Evolutionary conservation across 2,888 invertebrate genomes (phyloP), one percentile per base, ranked within the genome.

Genomic region (Parasteatoda lunata): DNA sequence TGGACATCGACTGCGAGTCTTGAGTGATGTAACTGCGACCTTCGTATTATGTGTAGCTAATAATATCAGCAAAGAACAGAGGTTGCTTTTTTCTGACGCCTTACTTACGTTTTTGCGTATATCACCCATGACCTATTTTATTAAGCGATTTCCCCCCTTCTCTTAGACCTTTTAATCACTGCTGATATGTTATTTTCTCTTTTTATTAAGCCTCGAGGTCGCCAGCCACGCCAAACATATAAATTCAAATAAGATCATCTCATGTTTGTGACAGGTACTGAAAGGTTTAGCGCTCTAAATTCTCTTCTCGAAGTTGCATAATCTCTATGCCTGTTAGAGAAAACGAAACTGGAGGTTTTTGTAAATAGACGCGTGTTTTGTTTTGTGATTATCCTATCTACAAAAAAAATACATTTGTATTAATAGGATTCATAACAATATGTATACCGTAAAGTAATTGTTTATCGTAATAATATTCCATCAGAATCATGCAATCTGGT

Each of bases 51-150:
- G 70, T 54, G 64, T 64, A 79, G 70, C 70, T n/a, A 71, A 54
- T 70, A 52, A 52, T 54, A 52, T 8, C 9, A 49, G 65, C 71
- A 54, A 66, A 54, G 68, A 69, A 52, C 48, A 54, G 71, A 79
- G 79, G 79, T 79, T 64, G 45, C 76, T 47, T 13, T 30, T 30
- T 65, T 69, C 54, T 77, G 68, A 77, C 69, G 79, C 79, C 49
- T 71, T 79, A 65, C 71, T 79, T 79, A 59, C 70, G 47, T 70
- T 79, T 59, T 30, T 15, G 54, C 71, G 79, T 79, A 79, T 59
- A 79, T 79, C 79, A 79, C 79, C 79, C 79, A 70, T 79, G 79
- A 79, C 79, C 79, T 59, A 79, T 49, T 70, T 78, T 54, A 70
- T 59, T 59, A n/a, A 51, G 64, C 48, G 9, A 54, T 48, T 68